Evolutionary conservation across 1,140 invertebrate genomes (phyloP).

Genomic region (Bombyx mandarina): DNA sequence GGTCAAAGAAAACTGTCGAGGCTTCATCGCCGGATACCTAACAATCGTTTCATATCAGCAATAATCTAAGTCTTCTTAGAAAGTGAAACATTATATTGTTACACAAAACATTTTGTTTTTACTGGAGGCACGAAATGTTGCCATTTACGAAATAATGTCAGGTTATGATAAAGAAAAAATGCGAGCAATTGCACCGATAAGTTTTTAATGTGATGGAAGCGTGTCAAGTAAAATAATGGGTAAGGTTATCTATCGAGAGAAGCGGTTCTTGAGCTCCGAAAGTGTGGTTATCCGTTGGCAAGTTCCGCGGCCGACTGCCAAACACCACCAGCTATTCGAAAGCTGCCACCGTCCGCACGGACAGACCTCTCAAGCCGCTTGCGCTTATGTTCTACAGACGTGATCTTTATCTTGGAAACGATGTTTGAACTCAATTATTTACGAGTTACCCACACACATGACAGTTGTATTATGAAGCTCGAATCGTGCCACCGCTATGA

Average conservation of each 20-base stretch:
- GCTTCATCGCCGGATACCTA: conserved; percentile 33
- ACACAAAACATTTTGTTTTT: too few species aligned
- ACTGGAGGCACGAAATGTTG: too few species aligned
- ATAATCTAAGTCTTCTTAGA: conserved; percentile 42
- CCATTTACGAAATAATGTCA: too few species aligned
- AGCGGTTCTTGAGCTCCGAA: conserved; percentile 2
- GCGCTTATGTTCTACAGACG: conserved; percentile 12
- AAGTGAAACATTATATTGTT: conserved; percentile 9
- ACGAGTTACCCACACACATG: conserved; percentile 21
- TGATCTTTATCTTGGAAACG: conserved; percentile 26
- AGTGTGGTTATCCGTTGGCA: neutral
- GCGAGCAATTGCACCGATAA: too few species aligned
- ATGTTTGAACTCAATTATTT: conserved; percentile 37
- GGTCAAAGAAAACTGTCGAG: conserved; percentile 56
- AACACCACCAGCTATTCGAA: conserved; percentile 15
- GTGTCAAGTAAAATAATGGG: too few species aligned
- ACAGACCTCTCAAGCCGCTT: conserved; percentile 4
- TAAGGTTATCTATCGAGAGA: neutral
- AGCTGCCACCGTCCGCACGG: conserved; percentile 9
- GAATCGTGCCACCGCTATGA: neutral
- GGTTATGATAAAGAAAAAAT: too few species aligned
- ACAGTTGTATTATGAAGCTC: conserved; percentile 21
- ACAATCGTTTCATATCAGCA: conserved; percentile 37
- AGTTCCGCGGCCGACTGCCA: neutral
- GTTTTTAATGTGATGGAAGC: too few species aligned